Evolutionary conservation across 2,888 invertebrate species (phyloP).

Genomic region (Brenthis ino): DNA sequence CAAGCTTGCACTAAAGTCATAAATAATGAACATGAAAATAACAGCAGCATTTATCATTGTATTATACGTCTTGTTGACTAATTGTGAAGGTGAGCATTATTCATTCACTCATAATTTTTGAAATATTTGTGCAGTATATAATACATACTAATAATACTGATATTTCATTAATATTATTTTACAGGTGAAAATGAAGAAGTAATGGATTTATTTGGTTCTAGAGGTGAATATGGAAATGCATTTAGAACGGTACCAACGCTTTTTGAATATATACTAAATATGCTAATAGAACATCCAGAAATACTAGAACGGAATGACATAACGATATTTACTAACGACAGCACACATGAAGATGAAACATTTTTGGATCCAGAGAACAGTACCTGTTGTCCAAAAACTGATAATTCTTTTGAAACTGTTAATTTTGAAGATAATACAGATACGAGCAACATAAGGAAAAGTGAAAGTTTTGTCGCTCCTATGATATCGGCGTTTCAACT

Average conservation of each 20-base stretch:
- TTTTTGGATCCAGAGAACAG: background rate
- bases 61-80: too few species aligned
- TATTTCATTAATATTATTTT: background rate
- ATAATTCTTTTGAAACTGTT: background rate
- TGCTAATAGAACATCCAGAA: slow-evolving; percentile 56
- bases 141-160: too few species aligned
- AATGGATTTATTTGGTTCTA: background rate
- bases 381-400: background rate
- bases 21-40: too few species aligned
- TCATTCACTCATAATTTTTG: background rate
- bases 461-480: slow-evolving; percentile 1
- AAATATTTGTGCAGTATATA: background rate
- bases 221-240: slow-evolving; percentile 42
- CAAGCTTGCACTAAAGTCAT: too few species aligned
- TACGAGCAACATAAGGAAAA: background rate
- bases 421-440: background rate
- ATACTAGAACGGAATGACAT: slow-evolving; percentile 56
- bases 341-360: background rate
- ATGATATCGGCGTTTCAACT: slow-evolving; percentile 9
- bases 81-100: too few species aligned
- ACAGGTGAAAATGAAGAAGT: slow-evolving; percentile 4
- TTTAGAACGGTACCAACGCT: slow-evolving; percentile 57
- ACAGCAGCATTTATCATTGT: too few species aligned
- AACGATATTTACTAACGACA: slow-evolving; percentile 44
- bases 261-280: slow-evolving; percentile 56